phyloP scores from a whole-genome alignment of 1,140 invertebrate genomes.

The Colletes latitarsis region DNA sequence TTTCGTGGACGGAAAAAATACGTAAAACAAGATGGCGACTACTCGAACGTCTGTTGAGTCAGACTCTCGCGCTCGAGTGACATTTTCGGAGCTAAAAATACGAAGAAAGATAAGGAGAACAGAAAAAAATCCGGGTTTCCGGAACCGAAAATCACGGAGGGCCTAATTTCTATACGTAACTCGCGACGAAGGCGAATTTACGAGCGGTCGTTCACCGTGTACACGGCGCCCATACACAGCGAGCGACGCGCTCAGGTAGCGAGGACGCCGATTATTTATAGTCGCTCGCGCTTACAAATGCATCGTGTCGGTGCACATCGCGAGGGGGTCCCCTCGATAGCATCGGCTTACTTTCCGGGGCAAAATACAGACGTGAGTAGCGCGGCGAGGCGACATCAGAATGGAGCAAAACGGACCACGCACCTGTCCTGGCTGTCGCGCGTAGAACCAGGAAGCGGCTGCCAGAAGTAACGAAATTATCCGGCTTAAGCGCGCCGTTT shows the following conservation, averaged over 20 bases:
- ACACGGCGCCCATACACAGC: conserved; percentile 19
- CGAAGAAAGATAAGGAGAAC: too few relatives aligned
- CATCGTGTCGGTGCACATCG: conserved; percentile 42
- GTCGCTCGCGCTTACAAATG: conserved; percentile 52
- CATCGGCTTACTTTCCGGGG: conserved; percentile 59
- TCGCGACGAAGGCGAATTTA: conserved; percentile 35
- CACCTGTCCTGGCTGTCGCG: conserved; percentile 47
- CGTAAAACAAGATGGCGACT: too few relatives aligned
- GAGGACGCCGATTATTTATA: conserved; percentile 55
- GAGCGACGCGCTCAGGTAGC: conserved; percentile 49
- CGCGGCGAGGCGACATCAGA: conserved; percentile 43
- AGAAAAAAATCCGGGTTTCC: too few relatives aligned
- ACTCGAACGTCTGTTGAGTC: too few relatives aligned
- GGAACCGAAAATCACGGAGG: neutral
- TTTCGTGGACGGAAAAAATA: too few relatives aligned
- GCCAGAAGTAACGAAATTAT: conserved; percentile 22
- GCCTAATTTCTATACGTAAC: conserved; percentile 1
- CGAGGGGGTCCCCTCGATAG: conserved; percentile 46
- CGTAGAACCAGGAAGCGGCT: neutral
- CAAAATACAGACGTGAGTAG: conserved; percentile 51
- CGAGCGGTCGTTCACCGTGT: conserved; percentile 41
- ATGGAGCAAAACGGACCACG: conserved; percentile 37
- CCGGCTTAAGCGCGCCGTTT: neutral
- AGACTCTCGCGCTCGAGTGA: too few relatives aligned
- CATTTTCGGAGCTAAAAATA: too few relatives aligned